Percentiles rank a stretch among this genome's conserved stretches.
phyloP scores from a whole-genome alignment of 2,113 vertebrate genomes.

The Thinocorus orbignyianus region DNA sequence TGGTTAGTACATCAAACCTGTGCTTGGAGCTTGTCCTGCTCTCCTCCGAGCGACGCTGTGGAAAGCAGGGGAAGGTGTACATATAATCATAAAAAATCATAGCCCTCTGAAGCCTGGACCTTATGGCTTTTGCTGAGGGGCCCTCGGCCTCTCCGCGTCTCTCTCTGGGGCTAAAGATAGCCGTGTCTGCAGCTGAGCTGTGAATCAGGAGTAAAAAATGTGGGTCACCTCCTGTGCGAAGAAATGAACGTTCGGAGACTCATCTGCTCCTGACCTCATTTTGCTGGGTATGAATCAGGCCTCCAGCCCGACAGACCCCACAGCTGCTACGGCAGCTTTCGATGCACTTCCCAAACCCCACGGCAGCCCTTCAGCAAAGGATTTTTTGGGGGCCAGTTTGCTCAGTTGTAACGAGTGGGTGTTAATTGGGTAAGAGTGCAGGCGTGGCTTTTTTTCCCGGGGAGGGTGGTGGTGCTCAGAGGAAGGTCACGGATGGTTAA shows the following conservation, averaged over 20 bases:
- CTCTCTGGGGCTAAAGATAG: constrained; percentile 53
- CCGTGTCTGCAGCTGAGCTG: constrained; percentile 51
- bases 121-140: background rate
- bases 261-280: constrained; percentile 20
- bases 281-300: background rate
- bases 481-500: accelerated
- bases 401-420: background rate
- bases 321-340: background rate
- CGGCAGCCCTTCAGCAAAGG: background rate
- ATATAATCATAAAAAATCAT: background rate
- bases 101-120: background rate
- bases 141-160: background rate
- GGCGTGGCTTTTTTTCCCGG: background rate
- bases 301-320: background rate
- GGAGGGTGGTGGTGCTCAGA: background rate
- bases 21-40: accelerated
- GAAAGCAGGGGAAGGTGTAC: background rate
- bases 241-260: background rate
- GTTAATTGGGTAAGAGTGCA: background rate
- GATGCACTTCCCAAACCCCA: background rate
- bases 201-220: constrained; percentile 70
- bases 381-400: background rate
- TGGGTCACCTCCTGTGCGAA: constrained; percentile 52
- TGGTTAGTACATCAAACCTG: background rate
- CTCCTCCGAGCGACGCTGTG: accelerated